Base-by-base conservation (phyloP, 2,888 invertebrate species). In the Pomacea canaliculata region DNA sequence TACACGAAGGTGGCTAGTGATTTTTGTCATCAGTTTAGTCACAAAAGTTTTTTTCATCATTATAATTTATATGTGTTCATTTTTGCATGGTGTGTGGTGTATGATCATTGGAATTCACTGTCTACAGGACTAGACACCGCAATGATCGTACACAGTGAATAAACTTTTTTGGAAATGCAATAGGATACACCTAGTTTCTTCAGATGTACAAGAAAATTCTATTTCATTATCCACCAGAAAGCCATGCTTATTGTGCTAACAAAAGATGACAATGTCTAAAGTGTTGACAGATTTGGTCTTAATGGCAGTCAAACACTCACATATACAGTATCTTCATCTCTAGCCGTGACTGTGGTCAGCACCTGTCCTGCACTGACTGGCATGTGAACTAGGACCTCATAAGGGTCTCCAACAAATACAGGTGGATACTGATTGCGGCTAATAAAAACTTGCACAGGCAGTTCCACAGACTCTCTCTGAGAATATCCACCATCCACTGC, bases 401-500 rank as follows among this genome's bases (percentile, higher is more conserved):
- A 89, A 10, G 69, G 69, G 0, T 60, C 37, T 12, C 59, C 68
- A 0, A 49, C 19, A 72, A 88, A 87, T 7, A 12, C n/a, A 48
- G 89, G 89, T 10, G 81, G 80, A 48, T 71, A 73, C 18, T 78
- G 83, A 78, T 89, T 89, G n/a, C 88, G 80, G 9, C 71, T 73
- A 9, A 89, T 86, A 48, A 72, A 13, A 7, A 74, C 74, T 27
- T 46, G 68, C 18, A 74, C 69, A 13, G 69, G 60, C 56, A 74
- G 27, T 27, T 48, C 62, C 13, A 56, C 48, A 7, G 69, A n/a
- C 46, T 49, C 68, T 37, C 19, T 59, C 9, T 27, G 46, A 27
- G 73, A 69, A 49, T 13, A 69, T 37, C 74, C 74, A 10, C 69
- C 69, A 67, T 74, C 74, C 62, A 19, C 27, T 27, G 60, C 74